Percentiles rank a stretch among this genome's conserved stretches.
Conservation (phyloP, 2,113 vertebrate genomes). For the Piaya cayana region DNA sequence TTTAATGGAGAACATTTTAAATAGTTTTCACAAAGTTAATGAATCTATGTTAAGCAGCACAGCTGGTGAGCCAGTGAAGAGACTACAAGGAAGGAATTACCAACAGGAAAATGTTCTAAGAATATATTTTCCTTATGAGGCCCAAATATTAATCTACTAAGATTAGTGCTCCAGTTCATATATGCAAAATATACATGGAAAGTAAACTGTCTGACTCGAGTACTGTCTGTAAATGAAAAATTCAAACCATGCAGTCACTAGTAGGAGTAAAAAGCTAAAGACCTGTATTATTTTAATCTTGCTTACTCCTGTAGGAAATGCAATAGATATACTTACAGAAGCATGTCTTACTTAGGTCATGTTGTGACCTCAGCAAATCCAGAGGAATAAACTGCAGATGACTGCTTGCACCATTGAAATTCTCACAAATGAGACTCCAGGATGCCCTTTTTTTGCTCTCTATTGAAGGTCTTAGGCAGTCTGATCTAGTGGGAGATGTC, state of each 20-base stretch:
- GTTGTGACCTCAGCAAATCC: background rate
- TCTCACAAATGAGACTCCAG: background rate
- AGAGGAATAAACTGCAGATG: background rate
- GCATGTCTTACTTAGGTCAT: background rate
- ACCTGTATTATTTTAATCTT: background rate
- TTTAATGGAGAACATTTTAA: slow-evolving; percentile 17
- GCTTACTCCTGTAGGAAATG: background rate
- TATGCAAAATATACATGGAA: background rate
- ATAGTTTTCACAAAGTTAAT: slow-evolving; percentile 23
- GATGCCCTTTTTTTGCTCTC: background rate
- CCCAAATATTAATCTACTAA: background rate
- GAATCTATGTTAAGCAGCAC: background rate
- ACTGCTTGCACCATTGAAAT: background rate
- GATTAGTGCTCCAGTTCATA: background rate
- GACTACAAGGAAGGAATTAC: background rate
- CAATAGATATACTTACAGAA: background rate
- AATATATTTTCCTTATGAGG: background rate
- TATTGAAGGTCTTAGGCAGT: background rate
- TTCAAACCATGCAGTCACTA: background rate
- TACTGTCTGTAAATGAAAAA: background rate
- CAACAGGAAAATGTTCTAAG: background rate
- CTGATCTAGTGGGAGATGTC: too few relatives aligned
- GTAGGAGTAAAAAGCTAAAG: background rate
- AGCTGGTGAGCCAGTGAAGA: background rate
- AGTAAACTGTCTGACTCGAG: background rate